These are phyloP conservation scores for Ostrea edulis DNA, from an alignment of 1,140 invertebrate species.

Conservation along the genomic window DNA sequence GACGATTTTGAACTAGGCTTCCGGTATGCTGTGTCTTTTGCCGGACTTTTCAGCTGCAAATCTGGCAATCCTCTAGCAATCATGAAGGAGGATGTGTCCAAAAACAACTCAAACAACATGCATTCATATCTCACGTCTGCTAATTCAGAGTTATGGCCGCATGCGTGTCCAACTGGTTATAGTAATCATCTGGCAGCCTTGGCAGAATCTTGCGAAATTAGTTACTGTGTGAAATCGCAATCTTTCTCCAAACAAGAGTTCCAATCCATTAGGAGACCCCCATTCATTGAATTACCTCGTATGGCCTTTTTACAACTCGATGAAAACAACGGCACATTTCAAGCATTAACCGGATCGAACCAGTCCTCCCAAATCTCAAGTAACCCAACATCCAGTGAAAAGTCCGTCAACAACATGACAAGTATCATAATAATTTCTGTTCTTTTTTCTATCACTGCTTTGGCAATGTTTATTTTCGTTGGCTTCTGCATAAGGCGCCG, in stretches of 20 bases:
- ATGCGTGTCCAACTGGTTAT: not conserved
- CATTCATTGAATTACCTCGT: no score
- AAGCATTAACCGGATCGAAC: not conserved
- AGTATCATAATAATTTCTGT: not conserved
- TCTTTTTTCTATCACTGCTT: not conserved
- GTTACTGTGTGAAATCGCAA: constrained; percentile 1
- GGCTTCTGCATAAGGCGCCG: not conserved
- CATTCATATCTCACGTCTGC: not conserved
- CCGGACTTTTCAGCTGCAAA: constrained; percentile 65
- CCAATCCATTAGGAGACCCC: not conserved
- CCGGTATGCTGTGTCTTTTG: constrained; percentile 63
- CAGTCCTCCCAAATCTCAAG: not conserved
- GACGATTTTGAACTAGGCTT: constrained; percentile 65
- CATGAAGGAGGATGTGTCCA: not conserved
- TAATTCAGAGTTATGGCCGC: not conserved
- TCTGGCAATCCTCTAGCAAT: constrained; percentile 29
- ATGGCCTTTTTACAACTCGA: not conserved
- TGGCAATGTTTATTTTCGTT: not conserved
- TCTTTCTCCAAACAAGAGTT: not conserved
- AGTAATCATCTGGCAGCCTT: not conserved
- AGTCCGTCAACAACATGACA: not conserved
- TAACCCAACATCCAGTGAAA: not conserved
- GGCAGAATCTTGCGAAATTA: not conserved
- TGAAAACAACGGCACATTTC: not conserved
- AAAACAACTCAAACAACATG: not conserved